Conservation (phyloP, 2,797 vertebrate genomes). For the Cichlasoma orientale region DNA sequence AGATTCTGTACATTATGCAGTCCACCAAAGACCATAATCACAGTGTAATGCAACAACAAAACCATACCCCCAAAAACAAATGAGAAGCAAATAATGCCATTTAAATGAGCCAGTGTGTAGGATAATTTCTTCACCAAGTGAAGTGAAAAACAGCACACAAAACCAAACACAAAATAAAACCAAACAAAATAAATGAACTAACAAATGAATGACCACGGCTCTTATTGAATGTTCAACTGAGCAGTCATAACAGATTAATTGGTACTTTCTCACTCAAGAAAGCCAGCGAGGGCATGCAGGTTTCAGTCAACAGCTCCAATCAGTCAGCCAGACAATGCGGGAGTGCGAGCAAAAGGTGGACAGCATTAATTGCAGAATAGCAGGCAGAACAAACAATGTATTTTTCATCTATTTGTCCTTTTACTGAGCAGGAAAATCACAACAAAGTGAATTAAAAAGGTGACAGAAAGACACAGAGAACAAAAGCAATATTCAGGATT, state of each 20-base stretch:
- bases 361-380: slow-evolving; percentile 32
- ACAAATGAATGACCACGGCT: slow-evolving; percentile 52
- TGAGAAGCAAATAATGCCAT: slow-evolving; percentile 2
- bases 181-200: slow-evolving; percentile 26
- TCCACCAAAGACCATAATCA: neutral
- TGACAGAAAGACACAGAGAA: slow-evolving; percentile 14
- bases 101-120: slow-evolving; percentile 1
- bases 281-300: slow-evolving; percentile 8
- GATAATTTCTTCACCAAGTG: slow-evolving; percentile 25
- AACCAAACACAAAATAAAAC: slow-evolving; percentile 25
- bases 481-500: slow-evolving; percentile 5
- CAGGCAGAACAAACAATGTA: slow-evolving; percentile 11
- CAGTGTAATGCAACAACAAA: neutral
- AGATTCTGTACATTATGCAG: neutral
- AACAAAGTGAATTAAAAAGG: slow-evolving; percentile 19
- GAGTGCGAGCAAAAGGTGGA: neutral
- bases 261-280: slow-evolving; percentile 28
- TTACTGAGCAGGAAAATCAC: slow-evolving; percentile 10
- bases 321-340: slow-evolving; percentile 4
- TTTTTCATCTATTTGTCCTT: slow-evolving; percentile 16
- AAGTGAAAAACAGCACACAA: slow-evolving; percentile 35
- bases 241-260: slow-evolving; percentile 53
- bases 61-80: slow-evolving; percentile 9
- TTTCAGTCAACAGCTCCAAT: slow-evolving; percentile 50
- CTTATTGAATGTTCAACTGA: slow-evolving; percentile 47